A percentile compares a stretch with the other conserved stretches of the same genome.
These are phyloP conservation scores for Rhabdophis nuchalis DNA, from an alignment of 2,797 vertebrate species.

Conservation along the genomic window DNA sequence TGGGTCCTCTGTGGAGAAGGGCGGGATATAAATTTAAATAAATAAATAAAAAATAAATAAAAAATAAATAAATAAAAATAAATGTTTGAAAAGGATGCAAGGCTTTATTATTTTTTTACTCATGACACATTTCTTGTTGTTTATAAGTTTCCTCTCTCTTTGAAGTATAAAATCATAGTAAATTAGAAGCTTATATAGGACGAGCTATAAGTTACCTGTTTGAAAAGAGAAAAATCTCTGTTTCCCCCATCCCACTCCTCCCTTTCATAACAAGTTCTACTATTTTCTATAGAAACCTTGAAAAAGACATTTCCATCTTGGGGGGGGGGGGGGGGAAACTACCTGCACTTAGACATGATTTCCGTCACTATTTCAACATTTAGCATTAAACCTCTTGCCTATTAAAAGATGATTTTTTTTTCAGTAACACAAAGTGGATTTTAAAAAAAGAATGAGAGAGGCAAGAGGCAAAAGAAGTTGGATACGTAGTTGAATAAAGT, in stretches of 20 bases:
- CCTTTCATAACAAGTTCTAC: constrained; percentile 53
- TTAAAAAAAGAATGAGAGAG: not conserved
- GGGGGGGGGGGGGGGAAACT: constrained; percentile 56
- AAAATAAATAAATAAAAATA: no score
- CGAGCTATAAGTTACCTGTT: constrained; percentile 34
- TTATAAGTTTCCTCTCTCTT: constrained; percentile 45
- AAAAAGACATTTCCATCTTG: constrained; percentile 53
- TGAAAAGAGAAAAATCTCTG: constrained; percentile 12
- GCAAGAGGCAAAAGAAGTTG: constrained; percentile 50
- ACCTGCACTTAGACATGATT: constrained; percentile 58
- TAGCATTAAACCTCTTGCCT: constrained; percentile 49
- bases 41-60: no score
- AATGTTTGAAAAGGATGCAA: constrained; percentile 51
- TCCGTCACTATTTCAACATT: constrained; percentile 54
- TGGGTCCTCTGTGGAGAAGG: no score
- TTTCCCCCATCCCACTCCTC: no score
- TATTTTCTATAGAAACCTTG: constrained; percentile 56
- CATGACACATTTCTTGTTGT: constrained; percentile 40
- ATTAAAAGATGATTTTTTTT: constrained; percentile 57
- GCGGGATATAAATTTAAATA: no score
- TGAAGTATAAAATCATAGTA: constrained; percentile 41
- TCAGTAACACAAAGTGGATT: constrained; percentile 52
- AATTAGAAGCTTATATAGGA: constrained; percentile 55
- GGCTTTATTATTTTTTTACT: constrained; percentile 1
- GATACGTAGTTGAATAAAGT: constrained; percentile 54